These are phyloP conservation scores for Paracanthobrama guichenoti DNA, from an alignment of 2,113 vertebrate genomes.

Conservation along the genomic window DNA sequence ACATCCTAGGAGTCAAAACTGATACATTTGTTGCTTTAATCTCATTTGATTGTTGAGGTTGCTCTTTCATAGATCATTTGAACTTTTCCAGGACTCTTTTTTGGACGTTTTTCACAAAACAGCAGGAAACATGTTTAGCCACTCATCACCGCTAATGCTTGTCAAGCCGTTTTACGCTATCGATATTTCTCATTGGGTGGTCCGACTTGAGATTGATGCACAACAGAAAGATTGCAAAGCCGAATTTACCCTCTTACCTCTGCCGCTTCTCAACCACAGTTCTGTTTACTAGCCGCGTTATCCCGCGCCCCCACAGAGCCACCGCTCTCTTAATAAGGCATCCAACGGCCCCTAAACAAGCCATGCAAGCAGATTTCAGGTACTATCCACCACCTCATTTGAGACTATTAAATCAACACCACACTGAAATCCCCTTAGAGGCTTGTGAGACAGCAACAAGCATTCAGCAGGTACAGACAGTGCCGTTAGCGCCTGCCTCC, in stretches of 20 bases:
- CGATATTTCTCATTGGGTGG: constrained; percentile 37
- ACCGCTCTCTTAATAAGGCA: neutral
- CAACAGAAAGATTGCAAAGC: constrained; percentile 39
- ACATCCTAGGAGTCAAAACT: neutral
- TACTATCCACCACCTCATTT: constrained; percentile 46
- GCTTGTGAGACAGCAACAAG: constrained; percentile 51
- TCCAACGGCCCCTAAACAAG: constrained; percentile 25
- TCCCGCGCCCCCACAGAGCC: constrained; percentile 15
- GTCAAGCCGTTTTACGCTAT: constrained; percentile 30
- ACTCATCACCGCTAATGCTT: constrained; percentile 40
- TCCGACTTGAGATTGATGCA: constrained; percentile 42
- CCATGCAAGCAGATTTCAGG: constrained; percentile 16
- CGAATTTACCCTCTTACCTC: constrained; percentile 13
- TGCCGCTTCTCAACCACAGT: neutral
- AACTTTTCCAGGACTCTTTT: constrained; percentile 9
- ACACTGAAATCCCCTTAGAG: constrained; percentile 57
- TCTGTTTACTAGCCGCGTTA: neutral
- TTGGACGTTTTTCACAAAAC: constrained; percentile 6
- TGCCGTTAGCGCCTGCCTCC: constrained; percentile 32
- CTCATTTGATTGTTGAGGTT: neutral
- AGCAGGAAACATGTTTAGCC: constrained; percentile 21
- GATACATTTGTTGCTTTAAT: neutral
- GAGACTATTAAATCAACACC: constrained; percentile 48
- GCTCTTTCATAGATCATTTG: constrained; percentile 26
- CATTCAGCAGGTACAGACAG: constrained; percentile 50